Base-by-base conservation (phyloP, 1,140 invertebrate species). In the Andricus grossulariae region DNA sequence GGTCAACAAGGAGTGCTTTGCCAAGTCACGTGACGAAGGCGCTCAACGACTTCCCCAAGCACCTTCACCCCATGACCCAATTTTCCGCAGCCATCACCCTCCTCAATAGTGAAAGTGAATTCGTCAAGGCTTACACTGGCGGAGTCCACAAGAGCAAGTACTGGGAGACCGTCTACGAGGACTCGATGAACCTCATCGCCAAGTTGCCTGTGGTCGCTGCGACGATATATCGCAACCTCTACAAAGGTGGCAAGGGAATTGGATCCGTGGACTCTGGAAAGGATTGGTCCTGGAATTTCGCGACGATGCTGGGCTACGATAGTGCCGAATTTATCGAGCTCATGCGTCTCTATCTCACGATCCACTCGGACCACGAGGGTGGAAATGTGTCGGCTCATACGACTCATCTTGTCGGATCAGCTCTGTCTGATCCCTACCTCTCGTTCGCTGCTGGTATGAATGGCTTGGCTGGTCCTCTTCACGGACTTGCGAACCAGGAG, bases 381-480 rank as follows among this genome's bases (percentile, higher is more conserved):
- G 98, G 98, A 80, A 99, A 99, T 89, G 98, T 99, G 1, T 96
- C 95, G 18, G 98, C 98, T 7, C 98, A 99, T 90, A 97, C 98
- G 0, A 96, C 95, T 18, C 98, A 99, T 91, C 93, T 99, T 87
- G 98, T 99, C 12, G 98, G 97, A 12, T 99, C 97, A 10, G 98
- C 98, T 0, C 92, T 99, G 49, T 98, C 97, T 76, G 98, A 99
- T 91, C 97, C 98, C 5, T 99, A 99, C 89, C 92, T 99, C 0
- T 97, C 97, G 10, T 98, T 99, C 90, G 95, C 97, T 71, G 98
- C 97, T 76, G 97, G 97, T 74, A 95, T 99, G 93, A 98, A 98
- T 88, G 98, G 98, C 73, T 92, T 99, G 21, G 98, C 98, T 82
- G 98, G 98, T 77, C 98, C 98, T 13, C 94, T 99, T 45, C 98